Evolutionary conservation across 2,888 invertebrate genomes (phyloP), one percentile per base, ranked within the genome.

Genomic region (Pristionchus japonicus): DNA sequence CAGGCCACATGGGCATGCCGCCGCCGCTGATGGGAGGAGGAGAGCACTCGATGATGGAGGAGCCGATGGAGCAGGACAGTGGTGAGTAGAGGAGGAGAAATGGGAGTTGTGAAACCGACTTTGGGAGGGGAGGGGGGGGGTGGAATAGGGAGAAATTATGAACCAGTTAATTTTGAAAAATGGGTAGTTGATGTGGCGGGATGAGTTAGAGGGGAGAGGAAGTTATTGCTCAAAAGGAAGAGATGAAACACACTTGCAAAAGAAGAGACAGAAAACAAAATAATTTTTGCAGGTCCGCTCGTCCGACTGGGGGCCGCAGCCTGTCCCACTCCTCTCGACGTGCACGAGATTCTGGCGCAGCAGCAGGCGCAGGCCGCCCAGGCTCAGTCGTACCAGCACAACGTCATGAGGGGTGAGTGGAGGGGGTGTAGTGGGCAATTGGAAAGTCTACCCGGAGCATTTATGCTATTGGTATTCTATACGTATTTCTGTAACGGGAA

Each of bases 241-340:
- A n/a, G n/a, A n/a, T n/a, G n/a, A n/a, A n/a, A n/a, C n/a, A n/a
- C n/a, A n/a, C n/a, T n/a, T n/a, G n/a, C n/a, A n/a, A n/a, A n/a
- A n/a, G 34, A 77, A 27, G 17, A 67, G 27, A 15, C 13, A 15
- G 61, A 61, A 4, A n/a, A 61, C 27, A 9, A 9, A 27, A n/a
- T 61, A n/a, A n/a, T n/a, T n/a, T 7, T 86, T 31, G 3, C 70
- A 86, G 86, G 86, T 47, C 86, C 86, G 11, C 49, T 86, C 27
- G 23, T 23, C 11, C 86, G 86, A 20, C 47, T 86, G 86, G 31
- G 20, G 27, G 37, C 34, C 2, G 86, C n/a, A n/a, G n/a, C 86
- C 3, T 86, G 86, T 34, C 86, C 86, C n/a, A 70, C 86, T 13
- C 86, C 86, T 4, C 31, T 86, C 34, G 86, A 86, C 43, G n/a